Evolutionary conservation across 2,113 vertebrate species (phyloP).

Genomic region (Excalfactoria chinensis): DNA sequence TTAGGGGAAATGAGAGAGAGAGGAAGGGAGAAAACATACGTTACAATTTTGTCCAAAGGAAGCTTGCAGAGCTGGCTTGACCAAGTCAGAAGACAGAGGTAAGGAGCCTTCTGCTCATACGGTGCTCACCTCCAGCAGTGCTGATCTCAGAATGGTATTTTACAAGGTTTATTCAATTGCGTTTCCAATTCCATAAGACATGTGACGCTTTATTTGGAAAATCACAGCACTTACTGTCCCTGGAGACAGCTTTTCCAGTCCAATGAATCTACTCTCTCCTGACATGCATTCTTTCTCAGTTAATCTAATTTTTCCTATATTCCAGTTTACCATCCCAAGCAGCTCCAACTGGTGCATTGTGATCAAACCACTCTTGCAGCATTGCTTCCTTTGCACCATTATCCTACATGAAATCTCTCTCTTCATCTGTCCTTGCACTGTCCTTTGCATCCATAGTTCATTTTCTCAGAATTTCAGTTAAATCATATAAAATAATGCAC

Average conservation of each 20-base stretch:
- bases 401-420: background rate
- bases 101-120: background rate
- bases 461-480: slow-evolving; percentile 21
- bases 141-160: background rate
- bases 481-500: slow-evolving; percentile 20
- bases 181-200: background rate
- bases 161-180: background rate
- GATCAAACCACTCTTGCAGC: background rate
- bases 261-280: background rate
- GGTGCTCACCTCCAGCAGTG: background rate
- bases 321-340: background rate
- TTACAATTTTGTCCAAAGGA: background rate
- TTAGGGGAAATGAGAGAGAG: background rate
- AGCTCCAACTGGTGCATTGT: background rate
- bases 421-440: slow-evolving; percentile 11
- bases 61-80: background rate
- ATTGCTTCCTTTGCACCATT: background rate
- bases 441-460: background rate
- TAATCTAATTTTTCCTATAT: background rate
- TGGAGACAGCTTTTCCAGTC: background rate
- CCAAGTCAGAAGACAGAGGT: background rate
- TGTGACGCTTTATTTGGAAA: background rate
- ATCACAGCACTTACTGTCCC: background rate
- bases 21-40: background rate
- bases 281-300: background rate